Evolutionary conservation across 2,113 vertebrate species (phyloP), one percentile per base, ranked within the genome.

Genomic region (Mobula hypostoma): DNA sequence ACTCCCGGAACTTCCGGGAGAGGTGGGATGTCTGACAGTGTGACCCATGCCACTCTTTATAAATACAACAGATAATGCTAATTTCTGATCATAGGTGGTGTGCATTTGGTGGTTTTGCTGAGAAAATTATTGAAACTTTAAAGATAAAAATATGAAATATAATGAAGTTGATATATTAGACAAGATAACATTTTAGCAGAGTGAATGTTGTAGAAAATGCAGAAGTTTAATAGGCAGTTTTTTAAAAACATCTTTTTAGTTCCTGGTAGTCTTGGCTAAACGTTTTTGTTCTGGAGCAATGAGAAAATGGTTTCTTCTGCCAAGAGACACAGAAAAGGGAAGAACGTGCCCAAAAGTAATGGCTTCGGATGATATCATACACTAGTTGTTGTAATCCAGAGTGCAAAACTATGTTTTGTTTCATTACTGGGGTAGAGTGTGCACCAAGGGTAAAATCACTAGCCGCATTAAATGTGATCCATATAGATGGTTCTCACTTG

Each of bases 261-360:
- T 61, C 58, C 61, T 61, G 24, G 56, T 61, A 12, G 29, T 66
- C 61, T 90, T 7, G 61, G 85, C 61, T 66, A 66, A 66, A 27
- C 32, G 29, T n/a, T 88, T 90, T 90, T 66, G 61, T 90, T 90
- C 58, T 32, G 61, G 63, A 90, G 61, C 61, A 90, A 90, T 90
- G 85, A 68, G 61, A 90, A 66, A 90, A 66, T 90, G 32, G 61
- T 90, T 90, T 63, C 85, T 90, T 90, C 85, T 90, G 85, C 85
- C 85, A 90, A 90, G 40, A 66, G 32, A 61, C 61, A 90, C 61
- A 90, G 85, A 61, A 90, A 90, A 90, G 61, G 32, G 85, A 90
- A 63, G 61, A 66, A 90, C 68, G 85, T 66, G 85, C 66, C 85
- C 85, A 68, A 58, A 90, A 32, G 19, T 66, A 88, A 68, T 32